Evolutionary conservation across 2,113 vertebrate genomes (phyloP).

Genomic region (Neodontobutis hainanensis): DNA sequence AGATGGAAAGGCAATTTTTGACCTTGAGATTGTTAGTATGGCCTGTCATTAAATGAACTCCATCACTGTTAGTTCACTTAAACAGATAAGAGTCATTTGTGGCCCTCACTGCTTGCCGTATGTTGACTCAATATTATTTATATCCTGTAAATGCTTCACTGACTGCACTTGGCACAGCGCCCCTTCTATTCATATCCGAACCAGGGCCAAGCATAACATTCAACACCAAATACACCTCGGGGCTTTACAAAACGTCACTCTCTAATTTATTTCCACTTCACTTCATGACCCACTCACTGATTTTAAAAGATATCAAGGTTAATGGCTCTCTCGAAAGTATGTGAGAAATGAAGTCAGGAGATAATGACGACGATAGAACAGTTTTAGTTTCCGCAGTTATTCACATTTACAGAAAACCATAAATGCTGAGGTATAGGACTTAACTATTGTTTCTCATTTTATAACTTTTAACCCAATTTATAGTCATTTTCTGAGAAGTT

Average conservation of each 20-base stretch:
- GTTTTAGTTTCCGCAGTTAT: too few relatives aligned
- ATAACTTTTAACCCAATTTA: too few relatives aligned
- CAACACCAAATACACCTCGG: slow-evolving; percentile 86
- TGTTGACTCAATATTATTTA: slow-evolving; percentile 92
- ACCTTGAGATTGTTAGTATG: too few relatives aligned
- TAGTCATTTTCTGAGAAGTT: too few relatives aligned
- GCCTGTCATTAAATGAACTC: too few relatives aligned
- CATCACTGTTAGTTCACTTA: slow-evolving; percentile 68
- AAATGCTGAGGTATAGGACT: too few relatives aligned
- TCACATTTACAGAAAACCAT: too few relatives aligned
- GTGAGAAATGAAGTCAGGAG: too few relatives aligned
- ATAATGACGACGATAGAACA: too few relatives aligned
- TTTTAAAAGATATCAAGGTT: slow-evolving; percentile 75
- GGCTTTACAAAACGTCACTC: slow-evolving; percentile 81
- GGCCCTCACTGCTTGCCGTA: slow-evolving; percentile 78
- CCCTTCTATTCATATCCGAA: slow-evolving; percentile 89
- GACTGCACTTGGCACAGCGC: slow-evolving; percentile 83
- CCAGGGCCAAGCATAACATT: slow-evolving; percentile 91
- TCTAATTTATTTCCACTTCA: slow-evolving; percentile 84
- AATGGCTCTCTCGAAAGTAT: slow-evolving; percentile 69
- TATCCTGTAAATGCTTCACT: slow-evolving; percentile 88
- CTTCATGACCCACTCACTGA: slow-evolving; percentile 72
- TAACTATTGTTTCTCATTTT: too few relatives aligned
- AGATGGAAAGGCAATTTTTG: too few relatives aligned
- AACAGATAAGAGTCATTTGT: slow-evolving; percentile 80